A percentile compares a stretch with the other conserved stretches of the same genome.
Conservation (phyloP, 2,797 vertebrate species). For the Jordanella pulchra region DNA sequence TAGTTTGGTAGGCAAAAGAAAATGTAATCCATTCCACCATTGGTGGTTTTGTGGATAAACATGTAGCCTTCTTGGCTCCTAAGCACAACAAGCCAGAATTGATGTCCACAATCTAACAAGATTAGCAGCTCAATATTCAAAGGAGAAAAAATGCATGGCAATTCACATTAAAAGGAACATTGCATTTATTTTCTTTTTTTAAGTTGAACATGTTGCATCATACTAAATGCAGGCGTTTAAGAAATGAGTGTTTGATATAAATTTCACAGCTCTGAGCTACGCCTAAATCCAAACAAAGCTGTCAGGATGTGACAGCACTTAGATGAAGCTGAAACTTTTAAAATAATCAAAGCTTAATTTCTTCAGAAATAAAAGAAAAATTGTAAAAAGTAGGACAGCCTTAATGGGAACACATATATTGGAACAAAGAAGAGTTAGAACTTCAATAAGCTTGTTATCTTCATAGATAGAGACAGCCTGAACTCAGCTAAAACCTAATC, state of each 20-base stretch:
- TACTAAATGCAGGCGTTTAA: background rate
- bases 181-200: constrained; percentile 6
- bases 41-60: constrained; percentile 51
- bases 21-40: constrained; percentile 27
- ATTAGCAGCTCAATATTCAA: constrained; percentile 16
- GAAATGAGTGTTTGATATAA: background rate
- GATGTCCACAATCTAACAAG: constrained; percentile 16
- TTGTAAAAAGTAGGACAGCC: background rate
- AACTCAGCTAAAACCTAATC: too few relatives aligned
- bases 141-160: constrained; percentile 20
- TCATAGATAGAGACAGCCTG: background rate
- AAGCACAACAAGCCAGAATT: constrained; percentile 30
- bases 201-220: background rate
- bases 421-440: background rate
- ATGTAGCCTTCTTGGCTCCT: constrained; percentile 31
- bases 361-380: constrained; percentile 10
- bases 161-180: constrained; percentile 11
- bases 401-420: background rate
- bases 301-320: constrained; percentile 15
- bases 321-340: background rate
- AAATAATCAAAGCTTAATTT: constrained; percentile 2
- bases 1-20: constrained; percentile 42
- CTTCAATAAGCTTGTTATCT: background rate
- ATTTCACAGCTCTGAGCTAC: constrained; percentile 3
- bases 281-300: constrained; percentile 23